Conservation (phyloP, 2,888 invertebrate genomes). For the Ichneumon xanthorius region DNA sequence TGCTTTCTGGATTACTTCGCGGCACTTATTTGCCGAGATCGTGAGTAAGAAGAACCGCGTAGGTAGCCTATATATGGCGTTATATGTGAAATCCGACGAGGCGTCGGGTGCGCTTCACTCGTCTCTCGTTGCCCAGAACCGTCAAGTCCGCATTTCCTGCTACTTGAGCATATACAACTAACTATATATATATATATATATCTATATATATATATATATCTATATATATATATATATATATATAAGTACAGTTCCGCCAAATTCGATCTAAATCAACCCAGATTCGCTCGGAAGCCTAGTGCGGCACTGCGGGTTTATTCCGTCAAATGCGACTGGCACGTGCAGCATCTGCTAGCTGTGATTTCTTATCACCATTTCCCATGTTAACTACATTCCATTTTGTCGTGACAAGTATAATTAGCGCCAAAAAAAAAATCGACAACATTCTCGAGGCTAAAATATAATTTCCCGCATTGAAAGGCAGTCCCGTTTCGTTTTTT, state of each 20-base stretch:
- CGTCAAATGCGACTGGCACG: conserved; percentile 63
- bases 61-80: not conserved
- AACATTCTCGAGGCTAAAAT: not conserved
- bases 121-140: conserved; percentile 48
- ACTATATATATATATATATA: not conserved
- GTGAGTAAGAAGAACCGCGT: not conserved
- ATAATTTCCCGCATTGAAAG: conserved; percentile 8
- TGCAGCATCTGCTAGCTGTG: conserved; percentile 15
- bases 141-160: conserved; percentile 57
- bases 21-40: not conserved
- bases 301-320: conserved; percentile 37
- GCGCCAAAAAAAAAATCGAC: not conserved
- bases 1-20: conserved; percentile 6
- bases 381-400: conserved; percentile 22
- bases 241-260: conserved; percentile 47
- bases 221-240: not conserved
- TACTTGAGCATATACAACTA: conserved; percentile 6
- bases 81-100: conserved; percentile 50
- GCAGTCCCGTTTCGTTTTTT: conserved; percentile 27
- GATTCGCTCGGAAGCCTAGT: conserved; percentile 66
- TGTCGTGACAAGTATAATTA: not conserved
- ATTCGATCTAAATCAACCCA: conserved; percentile 75
- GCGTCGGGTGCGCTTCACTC: conserved; percentile 51
- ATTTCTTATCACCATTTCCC: conserved; percentile 26
- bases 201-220: not conserved